Base-by-base conservation (phyloP, 2,113 vertebrate genomes). In the Thinocorus orbignyianus region DNA sequence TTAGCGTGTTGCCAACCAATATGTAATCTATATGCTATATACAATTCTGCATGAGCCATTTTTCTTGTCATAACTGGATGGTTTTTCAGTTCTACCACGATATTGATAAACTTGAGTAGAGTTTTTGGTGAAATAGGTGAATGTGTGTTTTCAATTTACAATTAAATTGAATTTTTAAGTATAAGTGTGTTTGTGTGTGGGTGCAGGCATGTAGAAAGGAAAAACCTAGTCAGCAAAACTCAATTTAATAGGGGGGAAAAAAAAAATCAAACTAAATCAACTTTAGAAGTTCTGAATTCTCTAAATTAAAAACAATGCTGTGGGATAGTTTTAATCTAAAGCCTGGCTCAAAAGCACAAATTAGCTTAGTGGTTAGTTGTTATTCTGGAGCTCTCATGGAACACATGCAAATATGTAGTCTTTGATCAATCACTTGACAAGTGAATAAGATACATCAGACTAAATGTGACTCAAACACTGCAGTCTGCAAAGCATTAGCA, bases 371-470 rank as follows among this genome's bases (percentile, higher is more conserved):
- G 96, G 96, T 91, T 97, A 81, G 90, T 72, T 95, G 91, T 97
- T 98, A 94, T 87, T 98, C 94, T 87, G 94, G 95, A 96, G 94
- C 96, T 97, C 95, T 98, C 94, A 97, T 92, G 95, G 90, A 94
- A 95, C 96, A 96, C 81, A 97, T 88, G 95, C 91, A 96, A 97
- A 96, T 92, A 95, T 80, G 95, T 93, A 90, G 88, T 86, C 97
- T 98, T 97, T 98, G 97, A 98, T 98, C 97, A 97, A 96, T 97
- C 93, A 96, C 97, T 96, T 97, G 95, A 98, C 97, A 97, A 98
- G 97, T 95, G 95, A 97, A 57, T 97, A 96, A 97, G 96, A 98
- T 96, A 97, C 68, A 98, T 97, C 97, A 93, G 90, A 57, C 78
- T 92, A 92, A 82, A 97, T 95, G 93, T 57, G 93, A 96, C 85